Evolutionary conservation across 2,888 invertebrate genomes (phyloP), one percentile per base, ranked within the genome.

Genomic region (Aleiodes leptofemur): DNA sequence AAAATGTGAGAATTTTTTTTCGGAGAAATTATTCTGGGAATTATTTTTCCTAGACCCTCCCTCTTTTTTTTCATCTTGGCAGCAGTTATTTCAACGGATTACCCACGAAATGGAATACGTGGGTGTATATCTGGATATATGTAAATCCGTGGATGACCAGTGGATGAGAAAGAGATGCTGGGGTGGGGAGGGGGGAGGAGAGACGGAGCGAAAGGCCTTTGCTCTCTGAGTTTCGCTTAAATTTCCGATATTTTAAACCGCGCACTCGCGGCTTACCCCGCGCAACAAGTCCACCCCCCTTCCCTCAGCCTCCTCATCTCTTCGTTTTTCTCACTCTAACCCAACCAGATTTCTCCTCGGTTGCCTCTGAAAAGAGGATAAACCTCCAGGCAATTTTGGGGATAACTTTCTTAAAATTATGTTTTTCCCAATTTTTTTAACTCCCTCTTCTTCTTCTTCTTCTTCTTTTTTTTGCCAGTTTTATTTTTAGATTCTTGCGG

Each of bases 171-270:
- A 73, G 78, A 77, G 64, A 74, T 66, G 69, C 70, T 43, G 56
- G 61, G 64, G 6, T 2, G 23, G 23, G 23, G 69, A 56, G 50
- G 76, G 71, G 66, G 43, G 38, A 59, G 64, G 68, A 66, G 73
- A 76, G 68, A 78, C 74, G 76, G 69, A 50, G 23, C 23, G 23
- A 59, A 71, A 74, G 78, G 66, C 29, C 56, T 70, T 23, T 43
- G 55, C 53, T 31, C 56, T 70, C 69, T 29, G 13, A 76, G 53
- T 69, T 77, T 78, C 83, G 83, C 82, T 83, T 83, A 86, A 87
- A 87, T 86, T 88, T 86, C 85, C 87, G 86, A 88, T 88, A 88
- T 88, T 88, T 88, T 86, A 88, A 64, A 88, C 86, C 88, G 84
- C 86, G 83, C 83, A 83, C 73, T 79, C 84, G 86, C 84, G 83